Conservation (phyloP, 2,797 vertebrate genomes). For the Rachycentron canadum region DNA sequence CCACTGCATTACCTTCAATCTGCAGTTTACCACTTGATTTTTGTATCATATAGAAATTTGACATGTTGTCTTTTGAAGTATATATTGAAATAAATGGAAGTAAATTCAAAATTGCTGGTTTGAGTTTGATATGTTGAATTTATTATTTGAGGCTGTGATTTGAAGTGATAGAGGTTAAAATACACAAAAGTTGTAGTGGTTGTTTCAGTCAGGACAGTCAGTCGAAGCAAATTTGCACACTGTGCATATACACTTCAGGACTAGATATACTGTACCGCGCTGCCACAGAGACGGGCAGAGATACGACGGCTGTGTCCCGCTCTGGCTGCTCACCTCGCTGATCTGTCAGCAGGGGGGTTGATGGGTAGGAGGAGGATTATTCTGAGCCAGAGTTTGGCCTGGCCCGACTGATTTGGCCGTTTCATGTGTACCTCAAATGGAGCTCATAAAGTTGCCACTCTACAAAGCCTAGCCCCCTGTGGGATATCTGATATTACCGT, state of each 20-base stretch:
- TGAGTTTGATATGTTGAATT: too few relatives aligned
- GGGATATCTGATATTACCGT: conserved; percentile 62
- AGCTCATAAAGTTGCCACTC: conserved; percentile 74
- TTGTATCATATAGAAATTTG: too few relatives aligned
- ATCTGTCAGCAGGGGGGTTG: conserved; percentile 33
- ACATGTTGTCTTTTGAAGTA: too few relatives aligned
- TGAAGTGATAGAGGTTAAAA: too few relatives aligned
- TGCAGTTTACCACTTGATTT: too few relatives aligned
- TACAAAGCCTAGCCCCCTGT: conserved; percentile 44
- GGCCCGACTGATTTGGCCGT: conserved; percentile 39
- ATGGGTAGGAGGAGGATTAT: conserved; percentile 35
- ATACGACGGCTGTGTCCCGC: neutral
- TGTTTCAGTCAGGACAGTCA: neutral
- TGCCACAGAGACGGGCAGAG: conserved; percentile 22
- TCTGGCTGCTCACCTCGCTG: conserved; percentile 16
- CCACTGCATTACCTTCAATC: too few relatives aligned
- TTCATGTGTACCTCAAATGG: conserved; percentile 60
- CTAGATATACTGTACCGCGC: neutral
- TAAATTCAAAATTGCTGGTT: neutral
- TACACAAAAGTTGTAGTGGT: too few relatives aligned
- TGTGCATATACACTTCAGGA: neutral
- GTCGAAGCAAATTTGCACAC: neutral
- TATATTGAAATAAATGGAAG: neutral
- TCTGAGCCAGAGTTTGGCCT: conserved; percentile 40
- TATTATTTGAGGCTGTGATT: too few relatives aligned